Conservation (phyloP, 1,140 invertebrate genomes). For the Micrasema longulum region DNA sequence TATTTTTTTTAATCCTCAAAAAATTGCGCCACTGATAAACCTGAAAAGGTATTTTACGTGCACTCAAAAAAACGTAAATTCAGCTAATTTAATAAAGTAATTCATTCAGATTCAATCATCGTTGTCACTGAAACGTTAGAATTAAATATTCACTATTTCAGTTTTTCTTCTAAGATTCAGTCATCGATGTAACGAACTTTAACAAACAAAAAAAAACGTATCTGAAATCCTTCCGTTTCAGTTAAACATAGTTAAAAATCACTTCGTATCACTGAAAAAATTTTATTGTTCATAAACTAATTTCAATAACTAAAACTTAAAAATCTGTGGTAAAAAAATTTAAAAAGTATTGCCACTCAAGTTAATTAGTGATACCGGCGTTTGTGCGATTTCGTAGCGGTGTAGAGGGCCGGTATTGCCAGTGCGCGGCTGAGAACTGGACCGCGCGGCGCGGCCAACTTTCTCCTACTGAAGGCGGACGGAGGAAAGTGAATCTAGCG, state of each 20-base stretch:
- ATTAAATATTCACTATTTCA: no score
- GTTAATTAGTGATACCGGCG: no score
- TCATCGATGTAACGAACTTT: no score
- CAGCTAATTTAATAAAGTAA: slow-evolving; percentile 18
- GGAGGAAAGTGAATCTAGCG: slow-evolving; percentile 54
- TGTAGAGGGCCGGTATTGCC: slow-evolving; percentile 42
- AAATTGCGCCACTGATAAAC: no score
- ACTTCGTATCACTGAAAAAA: slow-evolving; percentile 1
- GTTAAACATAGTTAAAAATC: not conserved
- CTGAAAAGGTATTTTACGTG: no score
- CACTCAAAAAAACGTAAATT: no score
- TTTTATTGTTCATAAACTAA: no score
- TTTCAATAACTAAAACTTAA: not conserved
- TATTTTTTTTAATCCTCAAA: no score
- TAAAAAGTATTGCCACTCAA: not conserved
- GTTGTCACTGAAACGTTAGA: slow-evolving; percentile 7
- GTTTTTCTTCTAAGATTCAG: no score
- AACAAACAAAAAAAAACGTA: no score
- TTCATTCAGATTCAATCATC: slow-evolving; percentile 35
- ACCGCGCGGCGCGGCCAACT: slow-evolving; percentile 58
- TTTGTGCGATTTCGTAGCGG: slow-evolving; percentile 1
- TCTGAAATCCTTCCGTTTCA: no score
- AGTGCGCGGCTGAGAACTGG: slow-evolving; percentile 55
- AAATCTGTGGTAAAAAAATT: no score
- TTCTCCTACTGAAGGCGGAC: slow-evolving; percentile 52